A percentile compares a stretch with the other conserved stretches of the same genome.
phyloP scores from a whole-genome alignment of 1,140 invertebrate genomes.

The Drosophila rhopaloa region DNA sequence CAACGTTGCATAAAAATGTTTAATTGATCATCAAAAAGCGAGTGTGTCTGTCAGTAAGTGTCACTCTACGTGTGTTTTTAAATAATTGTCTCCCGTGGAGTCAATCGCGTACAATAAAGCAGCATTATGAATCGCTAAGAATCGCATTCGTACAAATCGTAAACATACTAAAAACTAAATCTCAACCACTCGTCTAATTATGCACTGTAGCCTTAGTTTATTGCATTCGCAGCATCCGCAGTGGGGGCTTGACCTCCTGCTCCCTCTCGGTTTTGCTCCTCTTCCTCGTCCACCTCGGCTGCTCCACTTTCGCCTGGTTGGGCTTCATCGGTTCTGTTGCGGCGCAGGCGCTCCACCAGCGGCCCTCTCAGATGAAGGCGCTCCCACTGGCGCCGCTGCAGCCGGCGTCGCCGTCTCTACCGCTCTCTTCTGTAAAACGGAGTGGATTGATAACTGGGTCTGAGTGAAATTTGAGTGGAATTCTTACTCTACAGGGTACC shows the following conservation, averaged over 20 bases:
- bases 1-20: conserved; percentile 73
- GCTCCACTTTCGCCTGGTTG: conserved; percentile 56
- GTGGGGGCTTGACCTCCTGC: conserved; percentile 2
- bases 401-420: conserved; percentile 51
- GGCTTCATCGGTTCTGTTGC: conserved; percentile 14
- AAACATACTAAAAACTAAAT: conserved; percentile 45
- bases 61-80: conserved; percentile 41
- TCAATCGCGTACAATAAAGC: conserved; percentile 73
- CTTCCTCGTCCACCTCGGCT: conserved; percentile 13
- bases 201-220: conserved; percentile 58
- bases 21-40: conserved; percentile 69
- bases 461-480: conserved; percentile 28
- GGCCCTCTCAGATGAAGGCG: conserved; percentile 49
- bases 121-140: conserved; percentile 60
- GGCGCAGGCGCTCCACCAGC: conserved; percentile 54
- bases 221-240: conserved; percentile 55
- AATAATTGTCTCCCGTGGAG: conserved; percentile 70
- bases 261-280: not conserved
- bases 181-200: conserved; percentile 48
- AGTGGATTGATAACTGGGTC: conserved; percentile 55
- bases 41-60: conserved; percentile 18
- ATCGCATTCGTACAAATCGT: conserved; percentile 54
- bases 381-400: conserved; percentile 43
- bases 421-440: conserved; percentile 57
- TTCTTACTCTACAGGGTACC: not conserved